Evolutionary conservation across 2,797 vertebrate species (phyloP), one percentile per base, ranked within the genome.

Genomic region (Danio jaintianensis): DNA sequence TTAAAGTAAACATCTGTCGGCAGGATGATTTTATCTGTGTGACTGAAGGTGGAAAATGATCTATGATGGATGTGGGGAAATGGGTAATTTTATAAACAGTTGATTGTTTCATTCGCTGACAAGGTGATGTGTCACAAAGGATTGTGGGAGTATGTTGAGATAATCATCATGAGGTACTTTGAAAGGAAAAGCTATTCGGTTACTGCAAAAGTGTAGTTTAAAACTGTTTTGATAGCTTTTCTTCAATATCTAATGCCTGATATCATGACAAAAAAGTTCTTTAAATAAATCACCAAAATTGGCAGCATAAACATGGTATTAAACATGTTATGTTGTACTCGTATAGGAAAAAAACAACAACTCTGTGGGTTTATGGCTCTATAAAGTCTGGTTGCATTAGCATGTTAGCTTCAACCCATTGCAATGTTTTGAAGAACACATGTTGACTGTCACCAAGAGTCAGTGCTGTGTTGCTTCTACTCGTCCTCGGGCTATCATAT

Each of bases 381-480:
- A n/a, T n/a, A 11, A 52, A 5, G 42, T 38, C n/a, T 75, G 18
- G 18, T 66, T 38, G 69, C 9, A 36, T 62, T 70, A 53, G 29
- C 56, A 16, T 75, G 47, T 69, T 63, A 15, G n/a, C 16, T 22
- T 70, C 42, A 67, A 82, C 43, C 20, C 56, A 29, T 18, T 6
- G 42, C 50, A 9, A 16, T 40, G 22, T 53, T 48, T 43, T 69
- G 29, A 55, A 66, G 40, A 83, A 68, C 79, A 77, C 75, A 75
- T 72, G 79, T 48, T 22, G 16, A 16, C 79, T 79, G 72, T 85
- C 79, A 72, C 66, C 7, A 42, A 62, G 70, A 62, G 55, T 64
- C 42, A 75, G 56, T 22, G 43, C 48, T 62, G 58, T 13, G 2
- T 56, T n/a, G n/a, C n/a, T n/a, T 42, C 29, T 53, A 73, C 64